Evolutionary conservation across 1,140 invertebrate genomes (phyloP), one percentile per base, ranked within the genome.

Genomic region (Venturia canescens): DNA sequence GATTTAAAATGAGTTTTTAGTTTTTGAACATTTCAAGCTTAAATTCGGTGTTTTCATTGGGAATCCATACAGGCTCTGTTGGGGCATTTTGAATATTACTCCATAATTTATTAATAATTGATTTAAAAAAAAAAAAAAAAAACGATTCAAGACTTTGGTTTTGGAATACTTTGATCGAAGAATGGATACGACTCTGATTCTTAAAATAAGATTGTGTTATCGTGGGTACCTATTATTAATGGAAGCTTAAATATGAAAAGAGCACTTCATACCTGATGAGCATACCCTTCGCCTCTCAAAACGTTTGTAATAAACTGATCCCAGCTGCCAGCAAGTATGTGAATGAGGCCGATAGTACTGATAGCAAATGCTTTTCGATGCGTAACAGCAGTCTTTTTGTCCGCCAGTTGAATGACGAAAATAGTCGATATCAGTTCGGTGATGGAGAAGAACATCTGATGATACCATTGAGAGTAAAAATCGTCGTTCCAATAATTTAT

Each of bases 401-500:
- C 94, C 44, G 94, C 93, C 80, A 95, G 86, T 82, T 93, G 92
- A 83, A 95, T 88, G 21, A 95, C 94, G 57, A 95, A 86, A 63
- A 93, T 88, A 0, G 96, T 95, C 11, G 95, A 96, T 82, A 95
- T 87, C 1, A 96, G 83, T 90, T 97, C 96, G 0, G 96, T 96
- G 69, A 95, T 86, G 71, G 95, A 94, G 83, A 96, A 96, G 87
- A 96, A 96, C 81, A 96, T 88, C 85, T 97, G 96, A 88, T 96
- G 95, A 83, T 95, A 94, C 94, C 94, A 95, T 85, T 95, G 95
- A 13, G 92, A 94, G 89, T 96, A 97, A 86, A 95, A 96, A 76
- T 96, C 96, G 83, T 97, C 96, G 85, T 97, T 97, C 93, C 95
- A 96, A 86, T 97, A 97, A 90, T 96, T 97, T 78, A 96, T 94